Evolutionary conservation across 2,797 vertebrate genomes (phyloP).

Genomic region (Gallinago solitaria): DNA sequence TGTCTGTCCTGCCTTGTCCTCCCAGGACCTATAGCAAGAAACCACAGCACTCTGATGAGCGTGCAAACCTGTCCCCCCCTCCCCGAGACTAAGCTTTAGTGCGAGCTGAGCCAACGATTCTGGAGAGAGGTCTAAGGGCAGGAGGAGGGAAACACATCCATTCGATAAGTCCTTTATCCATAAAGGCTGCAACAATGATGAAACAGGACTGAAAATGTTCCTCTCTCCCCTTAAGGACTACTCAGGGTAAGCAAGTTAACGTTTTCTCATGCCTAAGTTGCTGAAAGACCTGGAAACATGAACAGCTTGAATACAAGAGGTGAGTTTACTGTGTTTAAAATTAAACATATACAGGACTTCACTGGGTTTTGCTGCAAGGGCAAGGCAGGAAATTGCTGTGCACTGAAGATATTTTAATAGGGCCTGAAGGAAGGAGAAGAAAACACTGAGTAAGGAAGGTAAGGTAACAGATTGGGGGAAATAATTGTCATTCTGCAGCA

Average conservation of each 20-base stretch:
- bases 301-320: background rate
- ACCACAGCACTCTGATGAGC: background rate
- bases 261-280: background rate
- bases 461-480: background rate
- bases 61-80: background rate
- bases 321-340: background rate
- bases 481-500: background rate
- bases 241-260: background rate
- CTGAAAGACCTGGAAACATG: background rate
- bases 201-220: background rate
- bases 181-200: background rate
- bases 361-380: constrained; percentile 84
- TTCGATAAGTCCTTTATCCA: background rate
- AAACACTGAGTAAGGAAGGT: background rate
- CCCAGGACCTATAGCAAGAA: background rate
- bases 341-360: constrained; percentile 75
- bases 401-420: constrained; percentile 82
- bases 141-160: background rate
- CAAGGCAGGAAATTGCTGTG: constrained; percentile 81
- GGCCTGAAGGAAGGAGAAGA: constrained; percentile 71
- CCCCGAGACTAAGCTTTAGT: background rate
- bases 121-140: background rate
- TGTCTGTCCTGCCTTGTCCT: background rate
- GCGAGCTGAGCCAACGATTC: rapidly evolving
- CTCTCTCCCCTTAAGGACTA: background rate